These are phyloP conservation scores for Calephelis perditalis DNA, from an alignment of 2,888 invertebrate genomes.

Conservation along the genomic window DNA sequence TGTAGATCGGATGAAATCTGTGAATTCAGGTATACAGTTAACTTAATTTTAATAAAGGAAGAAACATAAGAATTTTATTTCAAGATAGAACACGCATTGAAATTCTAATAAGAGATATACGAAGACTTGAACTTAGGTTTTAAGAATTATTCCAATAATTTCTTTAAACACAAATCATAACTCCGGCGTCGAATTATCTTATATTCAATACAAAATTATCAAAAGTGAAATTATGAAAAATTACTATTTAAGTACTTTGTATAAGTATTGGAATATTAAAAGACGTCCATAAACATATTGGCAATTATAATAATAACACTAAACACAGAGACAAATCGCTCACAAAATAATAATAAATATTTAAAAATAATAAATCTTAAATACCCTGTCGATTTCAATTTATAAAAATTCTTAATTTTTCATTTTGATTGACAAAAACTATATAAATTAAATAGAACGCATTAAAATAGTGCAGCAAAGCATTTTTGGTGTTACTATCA, in stretches of 20 bases:
- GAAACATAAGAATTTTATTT: no score
- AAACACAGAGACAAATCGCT: conserved; percentile 42
- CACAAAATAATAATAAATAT: conserved; percentile 64
- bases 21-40: no score
- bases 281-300: conserved; percentile 36
- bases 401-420: conserved; percentile 42
- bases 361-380: conserved; percentile 65
- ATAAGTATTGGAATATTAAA: neutral
- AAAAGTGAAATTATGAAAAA: neutral
- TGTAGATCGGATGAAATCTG: no score
- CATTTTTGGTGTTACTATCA: conserved; percentile 16
- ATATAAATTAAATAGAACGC: conserved; percentile 37
- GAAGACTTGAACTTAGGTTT: no score
- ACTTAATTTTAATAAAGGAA: no score
- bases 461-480: conserved; percentile 33
- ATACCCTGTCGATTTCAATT: conserved; percentile 76
- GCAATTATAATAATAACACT: conserved; percentile 46
- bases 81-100: no score
- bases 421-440: conserved; percentile 44
- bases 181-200: no score
- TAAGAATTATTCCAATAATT: no score
- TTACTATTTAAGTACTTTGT: neutral
- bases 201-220: no score
- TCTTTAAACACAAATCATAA: no score
- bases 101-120: no score